Conservation (phyloP, 2,888 invertebrate species). For the Trichogramma evanescens region DNA sequence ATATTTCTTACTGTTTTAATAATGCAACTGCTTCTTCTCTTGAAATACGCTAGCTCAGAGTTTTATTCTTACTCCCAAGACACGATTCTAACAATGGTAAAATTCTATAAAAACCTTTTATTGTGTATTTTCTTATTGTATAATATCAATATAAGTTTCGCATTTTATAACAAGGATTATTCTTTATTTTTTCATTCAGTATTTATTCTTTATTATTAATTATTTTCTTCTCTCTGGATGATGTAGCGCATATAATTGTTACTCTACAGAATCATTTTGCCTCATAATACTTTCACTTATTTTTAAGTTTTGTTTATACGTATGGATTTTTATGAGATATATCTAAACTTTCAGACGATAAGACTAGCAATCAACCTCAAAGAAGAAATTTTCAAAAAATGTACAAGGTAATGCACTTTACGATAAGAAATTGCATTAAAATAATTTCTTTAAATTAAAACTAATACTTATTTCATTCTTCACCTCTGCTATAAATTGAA, state of each 20-base stretch:
- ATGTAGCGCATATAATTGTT: conserved; percentile 41
- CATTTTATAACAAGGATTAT: conserved; percentile 14
- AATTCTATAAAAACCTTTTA: conserved; percentile 15
- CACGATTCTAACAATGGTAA: conserved; percentile 31
- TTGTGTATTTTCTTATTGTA: conserved; percentile 15
- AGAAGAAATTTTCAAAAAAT: conserved; percentile 35
- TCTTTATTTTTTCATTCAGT: background rate
- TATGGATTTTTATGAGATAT: conserved; percentile 34
- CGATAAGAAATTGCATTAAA: no score
- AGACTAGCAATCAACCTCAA: conserved; percentile 31
- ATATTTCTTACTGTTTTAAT: conserved; percentile 23
- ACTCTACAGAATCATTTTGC: conserved; percentile 24
- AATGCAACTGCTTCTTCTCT: conserved; percentile 47
- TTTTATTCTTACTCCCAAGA: conserved; percentile 46
- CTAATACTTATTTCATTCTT: no score
- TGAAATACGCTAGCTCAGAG: conserved; percentile 41
- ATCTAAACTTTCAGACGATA: conserved; percentile 36
- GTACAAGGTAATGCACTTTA: conserved; percentile 38
- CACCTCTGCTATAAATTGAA: no score
- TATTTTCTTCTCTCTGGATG: background rate
- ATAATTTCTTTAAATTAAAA: no score
- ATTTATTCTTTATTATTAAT: background rate
- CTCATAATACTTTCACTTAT: no score
- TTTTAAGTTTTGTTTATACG: no score
- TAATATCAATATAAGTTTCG: conserved; percentile 12